These are phyloP conservation scores for Myopa testacea DNA, from an alignment of 2,888 invertebrate genomes.

Conservation along the genomic window DNA sequence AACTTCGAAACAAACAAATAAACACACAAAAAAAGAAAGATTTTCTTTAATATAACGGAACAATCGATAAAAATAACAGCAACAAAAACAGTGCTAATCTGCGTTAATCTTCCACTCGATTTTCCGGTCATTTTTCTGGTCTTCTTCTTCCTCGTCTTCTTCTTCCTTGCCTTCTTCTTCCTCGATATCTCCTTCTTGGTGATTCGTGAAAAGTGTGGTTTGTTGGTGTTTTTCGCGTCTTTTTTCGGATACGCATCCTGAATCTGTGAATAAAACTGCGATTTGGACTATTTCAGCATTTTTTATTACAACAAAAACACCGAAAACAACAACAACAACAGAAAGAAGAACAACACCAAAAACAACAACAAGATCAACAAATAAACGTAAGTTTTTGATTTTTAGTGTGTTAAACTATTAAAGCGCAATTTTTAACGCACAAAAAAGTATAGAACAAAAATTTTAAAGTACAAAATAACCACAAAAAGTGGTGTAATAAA, in stretches of 20 bases:
- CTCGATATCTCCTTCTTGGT: no score
- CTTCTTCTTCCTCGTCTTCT: not conserved
- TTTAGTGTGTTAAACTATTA: no score
- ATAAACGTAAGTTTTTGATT: not conserved
- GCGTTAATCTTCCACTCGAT: not conserved
- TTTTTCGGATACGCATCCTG: no score
- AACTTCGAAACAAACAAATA: slow-evolving; percentile 29
- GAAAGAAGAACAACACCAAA: not conserved
- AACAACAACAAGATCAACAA: not conserved
- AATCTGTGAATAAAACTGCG: no score
- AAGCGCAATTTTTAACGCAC: not conserved
- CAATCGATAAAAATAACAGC: not conserved
- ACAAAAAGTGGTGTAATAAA: no score
- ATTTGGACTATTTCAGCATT: no score
- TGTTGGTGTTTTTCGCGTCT: no score
- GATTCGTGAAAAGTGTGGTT: no score
- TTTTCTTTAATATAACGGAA: not conserved
- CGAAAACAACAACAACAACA: not conserved
- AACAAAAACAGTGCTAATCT: not conserved
- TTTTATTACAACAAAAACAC: not conserved
- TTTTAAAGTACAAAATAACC: no score
- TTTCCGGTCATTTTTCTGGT: not conserved
- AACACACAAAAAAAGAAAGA: slow-evolving; percentile 6
- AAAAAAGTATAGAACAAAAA: no score
- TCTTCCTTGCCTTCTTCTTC: not conserved